A percentile compares a stretch with the other conserved stretches of the same genome.
These are phyloP conservation scores for Antheraea assamensis DNA, from an alignment of 2,888 invertebrate species.

Conservation along the genomic window DNA sequence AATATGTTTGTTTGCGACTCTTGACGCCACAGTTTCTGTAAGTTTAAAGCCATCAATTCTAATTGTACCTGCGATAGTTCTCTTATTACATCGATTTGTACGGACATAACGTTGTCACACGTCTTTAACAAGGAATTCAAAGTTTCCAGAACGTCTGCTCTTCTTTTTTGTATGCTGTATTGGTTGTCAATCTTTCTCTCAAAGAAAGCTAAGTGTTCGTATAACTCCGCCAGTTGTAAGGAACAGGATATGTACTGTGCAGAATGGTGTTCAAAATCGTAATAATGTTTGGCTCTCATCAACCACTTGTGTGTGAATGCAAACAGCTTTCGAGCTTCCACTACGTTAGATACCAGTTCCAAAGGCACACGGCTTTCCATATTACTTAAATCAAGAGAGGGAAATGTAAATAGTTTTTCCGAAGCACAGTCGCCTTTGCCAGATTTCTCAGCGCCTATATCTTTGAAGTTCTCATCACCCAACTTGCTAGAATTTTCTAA, in stretches of 20 bases:
- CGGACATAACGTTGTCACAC: constrained; percentile 76
- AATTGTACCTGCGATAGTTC: constrained; percentile 84
- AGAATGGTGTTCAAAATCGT: constrained; percentile 82
- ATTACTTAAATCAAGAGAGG: constrained; percentile 62
- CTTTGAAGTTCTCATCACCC: constrained; percentile 64
- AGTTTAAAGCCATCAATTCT: constrained; percentile 83
- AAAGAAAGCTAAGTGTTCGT: constrained; percentile 86
- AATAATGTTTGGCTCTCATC: constrained; percentile 81
- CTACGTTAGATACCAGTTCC: constrained; percentile 53
- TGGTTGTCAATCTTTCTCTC: constrained; percentile 85
- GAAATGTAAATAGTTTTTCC: constrained; percentile 60
- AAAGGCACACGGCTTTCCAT: constrained; percentile 63
- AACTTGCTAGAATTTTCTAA: constrained; percentile 41
- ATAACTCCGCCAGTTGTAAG: constrained; percentile 84
- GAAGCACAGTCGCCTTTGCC: constrained; percentile 57
- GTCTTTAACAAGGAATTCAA: constrained; percentile 79
- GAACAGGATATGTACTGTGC: constrained; percentile 83
- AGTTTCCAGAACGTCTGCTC: constrained; percentile 82
- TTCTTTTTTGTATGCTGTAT: constrained; percentile 82
- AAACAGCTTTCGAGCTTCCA: constrained; percentile 80
- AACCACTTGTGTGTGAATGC: constrained; percentile 82
- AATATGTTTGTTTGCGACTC: constrained; percentile 72
- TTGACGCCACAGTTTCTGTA: constrained; percentile 80
- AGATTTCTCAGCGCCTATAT: constrained; percentile 58
- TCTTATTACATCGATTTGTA: constrained; percentile 79